phyloP scores from a whole-genome alignment of 92 coral and sea anemone species.

The Ricordea florida region DNA sequence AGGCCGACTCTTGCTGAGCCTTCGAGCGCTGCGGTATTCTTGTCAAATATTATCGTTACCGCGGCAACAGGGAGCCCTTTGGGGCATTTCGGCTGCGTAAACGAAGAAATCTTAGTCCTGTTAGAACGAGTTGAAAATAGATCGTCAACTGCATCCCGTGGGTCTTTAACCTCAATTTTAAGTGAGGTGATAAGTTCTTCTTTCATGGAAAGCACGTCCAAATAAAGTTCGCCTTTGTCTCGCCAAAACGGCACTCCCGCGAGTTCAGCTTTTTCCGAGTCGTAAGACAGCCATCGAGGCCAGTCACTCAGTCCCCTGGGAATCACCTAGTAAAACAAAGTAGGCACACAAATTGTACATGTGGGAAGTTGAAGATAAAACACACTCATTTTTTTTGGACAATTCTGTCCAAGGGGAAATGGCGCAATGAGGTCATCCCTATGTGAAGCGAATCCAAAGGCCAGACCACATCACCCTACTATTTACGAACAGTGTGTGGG shows the following conservation, averaged over 20 bases:
- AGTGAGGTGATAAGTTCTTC: slow-evolving; percentile 58
- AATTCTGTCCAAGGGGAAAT: too few relatives aligned
- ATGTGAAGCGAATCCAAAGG: too few relatives aligned
- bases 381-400: not conserved
- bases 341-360: too few relatives aligned
- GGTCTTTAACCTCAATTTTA: slow-evolving; percentile 56
- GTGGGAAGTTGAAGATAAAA: not conserved
- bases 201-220: slow-evolving; percentile 52
- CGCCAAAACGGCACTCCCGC: slow-evolving; percentile 91
- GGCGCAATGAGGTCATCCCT: too few relatives aligned
- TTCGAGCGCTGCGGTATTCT: slow-evolving; percentile 71
- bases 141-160: slow-evolving; percentile 12
- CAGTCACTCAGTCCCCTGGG: slow-evolving; percentile 71
- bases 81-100: slow-evolving; percentile 69
- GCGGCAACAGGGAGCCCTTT: slow-evolving; percentile 81
- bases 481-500: too few relatives aligned
- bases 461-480: too few relatives aligned
- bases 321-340: slow-evolving; percentile 43
- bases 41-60: slow-evolving; percentile 86
- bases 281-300: slow-evolving; percentile 91
- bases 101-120: slow-evolving; percentile 47
- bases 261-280: slow-evolving; percentile 43
- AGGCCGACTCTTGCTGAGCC: slow-evolving; percentile 76
- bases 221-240: slow-evolving; percentile 76
- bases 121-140: slow-evolving; percentile 22